Evolutionary conservation across 2,888 invertebrate genomes (phyloP).

Genomic region (Phragmatobia fuliginosa): DNA sequence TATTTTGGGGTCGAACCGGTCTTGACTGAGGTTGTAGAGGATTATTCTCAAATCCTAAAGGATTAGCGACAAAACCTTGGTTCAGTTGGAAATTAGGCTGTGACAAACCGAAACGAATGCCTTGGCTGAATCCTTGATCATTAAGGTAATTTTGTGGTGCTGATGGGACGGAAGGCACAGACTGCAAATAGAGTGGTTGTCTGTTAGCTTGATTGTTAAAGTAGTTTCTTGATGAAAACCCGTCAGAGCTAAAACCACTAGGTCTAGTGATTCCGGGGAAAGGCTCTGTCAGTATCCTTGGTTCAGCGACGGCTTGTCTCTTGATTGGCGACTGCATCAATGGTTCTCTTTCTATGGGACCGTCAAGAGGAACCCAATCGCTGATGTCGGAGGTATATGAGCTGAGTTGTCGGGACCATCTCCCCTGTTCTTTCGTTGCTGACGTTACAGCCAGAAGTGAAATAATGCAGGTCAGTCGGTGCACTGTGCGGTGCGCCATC

Average conservation of each 20-base stretch:
- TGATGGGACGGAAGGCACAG: slow-evolving; percentile 74
- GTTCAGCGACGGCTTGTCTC: slow-evolving; percentile 80
- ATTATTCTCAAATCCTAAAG: slow-evolving; percentile 69
- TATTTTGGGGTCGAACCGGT: slow-evolving; percentile 31
- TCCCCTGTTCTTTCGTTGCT: slow-evolving; percentile 66
- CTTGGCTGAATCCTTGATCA: slow-evolving; percentile 80
- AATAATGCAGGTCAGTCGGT: slow-evolving; percentile 64
- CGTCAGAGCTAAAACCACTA: slow-evolving; percentile 68
- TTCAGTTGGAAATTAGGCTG: slow-evolving; percentile 76
- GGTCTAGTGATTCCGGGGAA: slow-evolving; percentile 70
- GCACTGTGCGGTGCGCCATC: slow-evolving; percentile 74
- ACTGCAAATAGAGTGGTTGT: slow-evolving; percentile 74
- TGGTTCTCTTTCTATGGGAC: slow-evolving; percentile 68
- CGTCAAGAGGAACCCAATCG: slow-evolving; percentile 80
- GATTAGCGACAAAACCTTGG: slow-evolving; percentile 77
- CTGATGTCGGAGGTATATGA: slow-evolving; percentile 79
- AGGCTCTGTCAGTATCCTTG: slow-evolving; percentile 79
- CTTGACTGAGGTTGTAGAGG: slow-evolving; percentile 59
- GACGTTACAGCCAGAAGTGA: slow-evolving; percentile 61
- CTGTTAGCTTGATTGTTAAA: slow-evolving; percentile 71
- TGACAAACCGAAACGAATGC: slow-evolving; percentile 75
- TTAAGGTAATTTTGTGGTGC: slow-evolving; percentile 79
- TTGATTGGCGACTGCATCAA: slow-evolving; percentile 64
- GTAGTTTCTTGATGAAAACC: slow-evolving; percentile 70
- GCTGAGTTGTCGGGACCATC: slow-evolving; percentile 84